Base-by-base conservation (phyloP, 2,113 vertebrate species). In the Mesoclemmys tuberculata region DNA sequence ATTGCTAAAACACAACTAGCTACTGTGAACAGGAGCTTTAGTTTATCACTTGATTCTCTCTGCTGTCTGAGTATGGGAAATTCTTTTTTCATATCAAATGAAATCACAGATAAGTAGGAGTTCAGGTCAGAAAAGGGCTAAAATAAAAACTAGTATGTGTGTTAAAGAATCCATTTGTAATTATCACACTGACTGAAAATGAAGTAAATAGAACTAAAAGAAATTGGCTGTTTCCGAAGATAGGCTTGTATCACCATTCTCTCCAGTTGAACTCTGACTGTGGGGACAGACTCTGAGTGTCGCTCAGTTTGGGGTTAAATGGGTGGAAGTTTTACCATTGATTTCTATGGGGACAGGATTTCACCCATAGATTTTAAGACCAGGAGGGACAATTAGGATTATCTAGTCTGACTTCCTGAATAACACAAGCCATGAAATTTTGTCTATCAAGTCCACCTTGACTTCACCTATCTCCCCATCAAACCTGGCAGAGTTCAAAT, bases 161-260 rank as follows among this genome's bases (percentile, higher is more conserved):
- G 94, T 95, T 92, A 91, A 93, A 93, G 85, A 90, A 89, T 75
- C 79, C 26, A 44, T 85, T 81, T 85, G 46, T 22, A 82, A n/a
- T 58, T 90, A 48, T 94, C 84, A 68, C 91, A 46, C 29, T 81
- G 54, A 48, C 38, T 90, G 51, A 49, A 93, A 93, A 85, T 68
- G 8, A 78, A 90, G 79, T 87, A 52, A 52, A 19, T 52, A 52
- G 52, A 52, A 52, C 52, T 18, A 52, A 52, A 6, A 52, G 19
- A 52, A 52, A 52, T 52, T 52, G 52, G 14, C 56, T 61, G 3
- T 29, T 61, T 61, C 56, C 29, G 29, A 27, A 61, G 27, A 61
- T 13, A 29, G 56, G 24, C 27, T 61, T 61, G 56, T 61, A 29
- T 5, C 4, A 29, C 29, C 29, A 10, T 61, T 61, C 29, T 29